These are phyloP conservation scores for Prunella fulvescens DNA, from an alignment of 2,113 vertebrate species.

Conservation along the genomic window DNA sequence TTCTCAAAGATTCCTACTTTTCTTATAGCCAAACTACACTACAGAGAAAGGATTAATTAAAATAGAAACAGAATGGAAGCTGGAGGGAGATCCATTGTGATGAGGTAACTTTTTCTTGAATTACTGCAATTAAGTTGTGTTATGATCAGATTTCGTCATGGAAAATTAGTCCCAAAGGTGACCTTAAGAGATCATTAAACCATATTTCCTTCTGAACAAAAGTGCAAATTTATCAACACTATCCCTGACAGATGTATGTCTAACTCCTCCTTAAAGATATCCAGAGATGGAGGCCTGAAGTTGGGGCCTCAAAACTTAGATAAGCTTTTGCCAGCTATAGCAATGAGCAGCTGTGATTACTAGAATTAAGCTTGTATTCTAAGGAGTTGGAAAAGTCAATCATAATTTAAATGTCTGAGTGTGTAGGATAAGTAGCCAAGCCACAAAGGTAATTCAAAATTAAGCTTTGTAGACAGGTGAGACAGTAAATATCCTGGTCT, in stretches of 20 bases:
- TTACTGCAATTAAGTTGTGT: neutral
- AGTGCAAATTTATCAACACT: neutral
- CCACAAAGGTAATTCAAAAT: neutral
- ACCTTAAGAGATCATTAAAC: neutral
- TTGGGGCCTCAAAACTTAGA: neutral
- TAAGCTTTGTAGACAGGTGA: neutral
- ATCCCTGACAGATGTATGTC: neutral
- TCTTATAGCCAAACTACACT: neutral
- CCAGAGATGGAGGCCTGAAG: neutral
- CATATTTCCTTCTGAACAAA: neutral
- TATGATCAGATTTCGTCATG: neutral
- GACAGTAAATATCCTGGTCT: neutral
- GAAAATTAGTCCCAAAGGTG: neutral
- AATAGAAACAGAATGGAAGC: neutral
- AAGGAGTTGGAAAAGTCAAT: neutral
- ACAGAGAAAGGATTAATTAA: neutral
- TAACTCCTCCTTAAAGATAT: neutral
- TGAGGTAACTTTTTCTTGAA: neutral
- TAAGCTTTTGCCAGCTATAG: neutral
- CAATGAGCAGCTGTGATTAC: neutral
- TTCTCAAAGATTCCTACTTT: neutral
- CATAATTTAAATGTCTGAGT: neutral
- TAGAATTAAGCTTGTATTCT: neutral
- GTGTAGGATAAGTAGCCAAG: neutral
- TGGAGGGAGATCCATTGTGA: neutral